These are phyloP conservation scores for Bembecia ichneumoniformis DNA, from an alignment of 2,888 invertebrate species.

Conservation along the genomic window DNA sequence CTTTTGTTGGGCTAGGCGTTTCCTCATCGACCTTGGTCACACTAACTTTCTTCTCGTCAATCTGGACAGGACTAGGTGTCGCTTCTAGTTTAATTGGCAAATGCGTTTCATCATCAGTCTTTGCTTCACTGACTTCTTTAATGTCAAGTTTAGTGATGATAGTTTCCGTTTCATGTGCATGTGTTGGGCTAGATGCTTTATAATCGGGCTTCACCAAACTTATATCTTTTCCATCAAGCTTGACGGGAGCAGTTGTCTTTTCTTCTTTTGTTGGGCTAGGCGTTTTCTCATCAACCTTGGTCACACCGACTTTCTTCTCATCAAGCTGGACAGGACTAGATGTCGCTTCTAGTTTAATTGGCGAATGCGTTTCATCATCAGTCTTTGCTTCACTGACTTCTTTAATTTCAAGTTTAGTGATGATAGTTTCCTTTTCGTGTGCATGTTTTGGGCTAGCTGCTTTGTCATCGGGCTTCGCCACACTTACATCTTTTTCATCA, in stretches of 20 bases:
- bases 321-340: background rate
- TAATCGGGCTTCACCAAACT: background rate
- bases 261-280: background rate
- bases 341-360: background rate
- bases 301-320: background rate
- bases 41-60: too few species aligned
- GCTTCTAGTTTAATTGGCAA: background rate
- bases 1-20: constrained; percentile 4
- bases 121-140: background rate
- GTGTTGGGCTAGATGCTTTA: background rate
- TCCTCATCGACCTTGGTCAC: constrained; percentile 3
- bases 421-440: too few species aligned
- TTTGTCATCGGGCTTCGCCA: background rate
- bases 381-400: too few species aligned
- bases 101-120: background rate
- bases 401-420: too few species aligned
- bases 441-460: background rate
- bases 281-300: constrained; percentile 4
- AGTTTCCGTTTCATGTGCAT: too few species aligned
- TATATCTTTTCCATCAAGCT: background rate
- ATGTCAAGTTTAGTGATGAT: background rate
- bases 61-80: background rate
- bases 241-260: background rate
- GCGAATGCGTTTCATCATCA: too few species aligned
- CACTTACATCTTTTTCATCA: background rate